These are phyloP conservation scores for Gambelia wislizenii DNA, from an alignment of 2,797 vertebrate species.

Conservation along the genomic window DNA sequence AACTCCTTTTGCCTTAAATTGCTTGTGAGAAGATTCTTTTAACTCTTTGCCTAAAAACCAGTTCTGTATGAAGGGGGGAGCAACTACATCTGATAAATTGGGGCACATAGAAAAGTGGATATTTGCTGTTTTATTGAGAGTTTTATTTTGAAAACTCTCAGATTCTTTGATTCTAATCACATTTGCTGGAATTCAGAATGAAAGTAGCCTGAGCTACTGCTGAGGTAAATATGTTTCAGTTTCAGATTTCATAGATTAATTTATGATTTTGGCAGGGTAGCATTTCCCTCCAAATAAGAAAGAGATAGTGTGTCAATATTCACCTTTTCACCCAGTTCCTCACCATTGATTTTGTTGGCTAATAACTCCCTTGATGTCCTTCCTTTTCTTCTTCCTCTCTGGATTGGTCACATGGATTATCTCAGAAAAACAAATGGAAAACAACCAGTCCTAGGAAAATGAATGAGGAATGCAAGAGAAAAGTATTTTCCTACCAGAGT, in stretches of 20 bases:
- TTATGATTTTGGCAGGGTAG: neutral
- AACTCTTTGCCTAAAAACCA: neutral
- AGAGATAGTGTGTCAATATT: neutral
- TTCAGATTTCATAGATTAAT: neutral
- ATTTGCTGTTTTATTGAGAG: neutral
- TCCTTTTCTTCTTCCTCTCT: neutral
- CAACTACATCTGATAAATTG: neutral
- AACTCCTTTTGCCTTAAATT: neutral
- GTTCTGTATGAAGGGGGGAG: neutral
- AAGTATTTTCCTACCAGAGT: neutral
- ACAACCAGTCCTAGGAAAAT: neutral
- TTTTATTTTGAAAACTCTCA: too few species aligned
- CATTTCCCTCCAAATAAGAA: too few species aligned
- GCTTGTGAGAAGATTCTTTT: neutral
- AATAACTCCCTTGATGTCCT: neutral
- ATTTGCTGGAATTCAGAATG: neutral
- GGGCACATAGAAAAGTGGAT: neutral
- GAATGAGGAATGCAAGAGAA: neutral
- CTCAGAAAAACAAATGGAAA: neutral
- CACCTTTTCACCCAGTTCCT: neutral
- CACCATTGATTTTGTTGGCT: neutral
- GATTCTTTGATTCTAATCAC: neutral
- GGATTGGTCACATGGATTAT: neutral
- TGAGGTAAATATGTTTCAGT: neutral
- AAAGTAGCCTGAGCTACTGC: neutral